Evolutionary conservation across 1,140 invertebrate genomes (phyloP).

Genomic region (Bombus fervidus): DNA sequence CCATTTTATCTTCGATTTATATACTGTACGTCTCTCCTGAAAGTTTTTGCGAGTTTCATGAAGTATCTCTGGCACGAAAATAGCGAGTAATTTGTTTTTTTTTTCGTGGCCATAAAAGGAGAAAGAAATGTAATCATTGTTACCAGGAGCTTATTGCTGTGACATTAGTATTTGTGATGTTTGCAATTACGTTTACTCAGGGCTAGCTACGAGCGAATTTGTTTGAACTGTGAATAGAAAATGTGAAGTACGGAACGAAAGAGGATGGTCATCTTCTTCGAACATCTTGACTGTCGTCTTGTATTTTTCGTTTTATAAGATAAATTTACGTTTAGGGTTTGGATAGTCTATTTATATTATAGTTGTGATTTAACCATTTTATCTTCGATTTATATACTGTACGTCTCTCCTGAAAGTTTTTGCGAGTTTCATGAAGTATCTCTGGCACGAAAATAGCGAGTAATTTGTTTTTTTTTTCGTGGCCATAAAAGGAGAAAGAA

Average conservation of each 20-base stretch:
- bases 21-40: background rate
- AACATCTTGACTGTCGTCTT: background rate
- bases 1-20: background rate
- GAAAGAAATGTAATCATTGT: background rate
- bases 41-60: background rate
- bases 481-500: background rate
- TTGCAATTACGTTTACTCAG: too few species aligned
- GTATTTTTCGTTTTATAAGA: background rate
- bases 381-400: background rate
- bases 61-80: background rate
- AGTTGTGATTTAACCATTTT: background rate
- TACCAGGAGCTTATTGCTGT: too few species aligned
- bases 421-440: background rate
- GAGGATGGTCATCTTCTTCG: background rate
- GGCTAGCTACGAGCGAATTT: too few species aligned
- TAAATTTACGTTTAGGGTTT: background rate
- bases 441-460: background rate
- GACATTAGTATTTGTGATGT: too few species aligned
- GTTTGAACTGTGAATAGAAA: background rate
- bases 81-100: background rate
- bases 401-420: background rate
- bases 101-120: background rate
- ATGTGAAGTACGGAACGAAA: background rate
- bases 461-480: background rate
- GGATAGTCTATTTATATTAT: background rate